These are phyloP conservation scores for Tor tambroides DNA, from an alignment of 2,113 vertebrate genomes.

Conservation along the genomic window DNA sequence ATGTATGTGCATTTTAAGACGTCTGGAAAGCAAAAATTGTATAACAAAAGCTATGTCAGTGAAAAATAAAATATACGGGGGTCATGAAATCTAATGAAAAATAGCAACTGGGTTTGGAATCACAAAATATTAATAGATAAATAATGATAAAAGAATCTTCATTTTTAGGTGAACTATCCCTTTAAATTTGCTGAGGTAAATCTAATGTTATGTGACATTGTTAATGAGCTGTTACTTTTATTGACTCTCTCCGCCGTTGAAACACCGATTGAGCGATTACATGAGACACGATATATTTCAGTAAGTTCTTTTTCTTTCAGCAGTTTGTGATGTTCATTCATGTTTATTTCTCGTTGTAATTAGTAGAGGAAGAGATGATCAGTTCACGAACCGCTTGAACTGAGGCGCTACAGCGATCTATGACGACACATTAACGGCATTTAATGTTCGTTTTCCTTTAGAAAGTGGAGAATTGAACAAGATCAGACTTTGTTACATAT, in stretches of 20 bases:
- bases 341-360: background rate
- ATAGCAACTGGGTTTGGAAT: too few relatives aligned
- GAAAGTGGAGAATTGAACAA: background rate
- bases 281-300: background rate
- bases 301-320: background rate
- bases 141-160: too few relatives aligned
- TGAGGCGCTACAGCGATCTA: background rate
- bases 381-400: too few relatives aligned
- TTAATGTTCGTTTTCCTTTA: background rate
- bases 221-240: too few relatives aligned
- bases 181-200: background rate
- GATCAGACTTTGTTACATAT: background rate
- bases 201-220: background rate
- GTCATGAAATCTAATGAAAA: too few relatives aligned
- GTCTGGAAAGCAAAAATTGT: too few relatives aligned
- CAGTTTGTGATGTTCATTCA: background rate
- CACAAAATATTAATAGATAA: too few relatives aligned
- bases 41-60: too few relatives aligned
- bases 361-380: background rate
- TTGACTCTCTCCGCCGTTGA: background rate
- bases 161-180: too few relatives aligned
- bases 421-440: background rate
- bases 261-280: background rate
- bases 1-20: too few relatives aligned
- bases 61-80: too few relatives aligned